Percentiles rank a stretch among this genome's conserved stretches.
Evolutionary conservation across 1,140 invertebrate species (phyloP).

Genomic region (Ips nitidus): DNA sequence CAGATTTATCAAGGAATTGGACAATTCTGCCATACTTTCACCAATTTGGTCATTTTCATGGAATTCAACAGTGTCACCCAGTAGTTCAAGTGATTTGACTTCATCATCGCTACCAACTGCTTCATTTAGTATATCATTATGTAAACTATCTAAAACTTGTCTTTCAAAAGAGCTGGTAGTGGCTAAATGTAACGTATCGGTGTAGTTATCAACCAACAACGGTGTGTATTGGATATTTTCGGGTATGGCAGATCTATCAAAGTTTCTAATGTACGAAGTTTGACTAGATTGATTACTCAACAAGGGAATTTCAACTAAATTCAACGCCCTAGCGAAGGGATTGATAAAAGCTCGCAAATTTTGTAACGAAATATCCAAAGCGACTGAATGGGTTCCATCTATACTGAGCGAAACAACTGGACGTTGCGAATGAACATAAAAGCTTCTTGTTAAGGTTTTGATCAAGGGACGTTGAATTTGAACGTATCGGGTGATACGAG

Average conservation of each 20-base stretch:
- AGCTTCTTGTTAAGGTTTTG: slow-evolving; percentile 28
- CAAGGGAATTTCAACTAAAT: slow-evolving; percentile 37
- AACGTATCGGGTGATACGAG: slow-evolving; percentile 35
- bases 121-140: slow-evolving; percentile 27
- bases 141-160: slow-evolving; percentile 41
- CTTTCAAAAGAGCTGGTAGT: slow-evolving; percentile 37
- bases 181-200: slow-evolving; percentile 23
- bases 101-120: slow-evolving; percentile 32
- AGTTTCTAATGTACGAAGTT: slow-evolving; percentile 42
- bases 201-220: slow-evolving; percentile 26
- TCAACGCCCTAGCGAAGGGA: slow-evolving; percentile 47
- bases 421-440: not conserved
- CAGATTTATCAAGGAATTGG: not conserved
- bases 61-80: slow-evolving; percentile 33
- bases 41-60: slow-evolving; percentile 22
- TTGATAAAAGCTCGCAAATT: slow-evolving; percentile 44
- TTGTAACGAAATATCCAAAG: slow-evolving; percentile 43
- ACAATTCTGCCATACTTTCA: slow-evolving; percentile 6
- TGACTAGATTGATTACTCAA: slow-evolving; percentile 39
- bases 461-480: slow-evolving; percentile 37
- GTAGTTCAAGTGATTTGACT: too few species aligned
- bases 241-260: slow-evolving; percentile 1
- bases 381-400: slow-evolving; percentile 39
- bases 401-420: slow-evolving; percentile 41
- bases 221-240: slow-evolving; percentile 38